Conservation (phyloP, 2,888 invertebrate species). For the Cylloceria caligata region DNA sequence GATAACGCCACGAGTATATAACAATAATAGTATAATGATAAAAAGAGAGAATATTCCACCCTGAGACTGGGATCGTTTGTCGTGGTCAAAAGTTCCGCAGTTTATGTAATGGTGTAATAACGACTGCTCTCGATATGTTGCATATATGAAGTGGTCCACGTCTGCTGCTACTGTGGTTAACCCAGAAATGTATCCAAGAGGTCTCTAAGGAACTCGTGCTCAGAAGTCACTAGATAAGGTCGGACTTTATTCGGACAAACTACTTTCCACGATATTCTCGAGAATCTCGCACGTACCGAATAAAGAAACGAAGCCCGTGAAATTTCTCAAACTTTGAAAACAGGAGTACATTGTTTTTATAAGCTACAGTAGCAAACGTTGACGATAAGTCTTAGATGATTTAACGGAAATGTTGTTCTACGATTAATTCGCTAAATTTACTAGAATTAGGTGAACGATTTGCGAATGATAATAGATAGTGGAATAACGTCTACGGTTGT, state of each 20-base stretch:
- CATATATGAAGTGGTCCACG: background rate
- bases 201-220: too few relatives aligned
- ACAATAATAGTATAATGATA: background rate
- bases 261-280: conserved; percentile 49
- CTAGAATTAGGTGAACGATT: too few relatives aligned
- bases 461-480: too few relatives aligned
- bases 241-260: conserved; percentile 34
- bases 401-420: too few relatives aligned
- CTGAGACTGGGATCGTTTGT: conserved; percentile 13
- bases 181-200: too few relatives aligned
- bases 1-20: background rate
- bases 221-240: conserved; percentile 38
- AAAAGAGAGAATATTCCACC: conserved; percentile 4
- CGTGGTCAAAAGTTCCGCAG: background rate
- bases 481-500: too few relatives aligned
- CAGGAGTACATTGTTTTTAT: background rate
- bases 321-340: background rate
- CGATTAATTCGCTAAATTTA: too few relatives aligned
- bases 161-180: too few relatives aligned
- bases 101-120: conserved; percentile 34
- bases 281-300: conserved; percentile 58
- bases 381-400: too few relatives aligned
- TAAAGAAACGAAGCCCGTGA: background rate
- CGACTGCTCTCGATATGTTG: background rate
- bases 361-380: background rate